Evolutionary conservation across 1,140 invertebrate genomes (phyloP).

Genomic region (Homarus americanus): DNA sequence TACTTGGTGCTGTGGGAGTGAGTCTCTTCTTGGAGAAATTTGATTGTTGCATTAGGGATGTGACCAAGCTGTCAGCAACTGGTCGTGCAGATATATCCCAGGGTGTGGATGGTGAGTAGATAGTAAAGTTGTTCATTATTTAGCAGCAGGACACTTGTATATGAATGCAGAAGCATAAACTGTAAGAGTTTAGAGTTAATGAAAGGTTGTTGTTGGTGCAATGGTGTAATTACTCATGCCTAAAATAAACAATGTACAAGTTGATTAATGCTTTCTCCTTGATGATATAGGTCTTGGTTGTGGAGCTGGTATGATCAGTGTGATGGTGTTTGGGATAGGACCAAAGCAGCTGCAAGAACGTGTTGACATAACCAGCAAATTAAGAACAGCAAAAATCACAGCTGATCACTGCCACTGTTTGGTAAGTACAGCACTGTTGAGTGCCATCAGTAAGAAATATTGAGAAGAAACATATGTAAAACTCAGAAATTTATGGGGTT

Average conservation of each 20-base stretch:
- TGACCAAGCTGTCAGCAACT: slow-evolving; percentile 28
- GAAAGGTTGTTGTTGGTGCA: too few relatives aligned
- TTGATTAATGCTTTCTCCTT: not conserved
- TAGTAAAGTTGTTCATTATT: not conserved
- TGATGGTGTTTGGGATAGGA: slow-evolving; percentile 65
- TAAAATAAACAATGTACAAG: too few relatives aligned
- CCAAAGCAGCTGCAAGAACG: slow-evolving; percentile 52
- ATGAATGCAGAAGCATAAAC: too few relatives aligned
- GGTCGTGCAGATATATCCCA: slow-evolving; percentile 35
- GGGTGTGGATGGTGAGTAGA: slow-evolving; percentile 46
- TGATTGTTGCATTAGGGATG: slow-evolving; percentile 23
- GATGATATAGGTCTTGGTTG: slow-evolving; percentile 46
- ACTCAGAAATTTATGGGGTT: too few relatives aligned
- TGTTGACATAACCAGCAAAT: slow-evolving; percentile 31
- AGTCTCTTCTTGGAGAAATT: slow-evolving; percentile 65
- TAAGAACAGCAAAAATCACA: slow-evolving; percentile 48
- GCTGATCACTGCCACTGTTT: slow-evolving; percentile 64
- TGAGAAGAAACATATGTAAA: too few relatives aligned
- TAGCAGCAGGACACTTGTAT: not conserved
- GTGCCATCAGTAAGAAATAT: too few relatives aligned
- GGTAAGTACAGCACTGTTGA: too few relatives aligned
- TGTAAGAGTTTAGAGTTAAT: too few relatives aligned
- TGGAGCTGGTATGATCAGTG: slow-evolving; percentile 42
- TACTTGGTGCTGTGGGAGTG: slow-evolving; percentile 52
- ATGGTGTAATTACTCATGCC: too few relatives aligned